These are phyloP conservation scores for Artibeus jamaicensis DNA, from an alignment of 2,797 vertebrate genomes.

Conservation along the genomic window DNA sequence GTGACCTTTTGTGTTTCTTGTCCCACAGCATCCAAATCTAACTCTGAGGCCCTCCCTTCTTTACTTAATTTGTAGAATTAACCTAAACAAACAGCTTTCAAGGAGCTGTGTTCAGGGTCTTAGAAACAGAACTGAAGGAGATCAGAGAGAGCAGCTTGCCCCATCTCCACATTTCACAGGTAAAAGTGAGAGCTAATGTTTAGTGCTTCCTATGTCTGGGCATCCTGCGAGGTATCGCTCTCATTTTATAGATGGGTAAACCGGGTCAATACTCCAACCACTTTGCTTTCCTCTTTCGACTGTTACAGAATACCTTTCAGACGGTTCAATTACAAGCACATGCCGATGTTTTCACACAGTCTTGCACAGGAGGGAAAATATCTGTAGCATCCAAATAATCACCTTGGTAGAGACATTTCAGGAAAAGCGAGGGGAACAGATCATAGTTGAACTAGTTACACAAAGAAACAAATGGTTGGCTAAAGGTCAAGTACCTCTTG, in stretches of 20 bases:
- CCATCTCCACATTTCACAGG: neutral
- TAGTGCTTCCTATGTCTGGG: neutral
- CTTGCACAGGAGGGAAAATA: neutral
- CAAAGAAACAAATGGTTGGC: neutral
- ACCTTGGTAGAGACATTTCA: neutral
- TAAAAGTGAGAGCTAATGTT: neutral
- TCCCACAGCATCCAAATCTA: neutral
- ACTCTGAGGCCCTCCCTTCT: neutral
- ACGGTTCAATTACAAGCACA: neutral
- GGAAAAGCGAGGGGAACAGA: neutral
- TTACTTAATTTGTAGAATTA: neutral
- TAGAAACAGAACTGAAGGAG: neutral
- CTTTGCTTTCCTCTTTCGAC: neutral
- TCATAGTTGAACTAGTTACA: neutral
- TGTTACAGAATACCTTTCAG: neutral
- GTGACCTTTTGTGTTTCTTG: neutral
- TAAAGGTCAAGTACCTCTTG: neutral
- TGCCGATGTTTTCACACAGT: neutral
- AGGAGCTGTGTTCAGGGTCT: neutral
- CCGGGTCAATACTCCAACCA: neutral
- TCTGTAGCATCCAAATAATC: neutral
- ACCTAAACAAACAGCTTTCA: neutral
- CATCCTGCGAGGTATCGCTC: neutral
- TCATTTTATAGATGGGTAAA: neutral
- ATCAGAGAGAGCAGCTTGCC: neutral